These are phyloP conservation scores for Panagrolaimus sp. DNA, from an alignment of 1,140 invertebrate species.

Conservation along the genomic window DNA sequence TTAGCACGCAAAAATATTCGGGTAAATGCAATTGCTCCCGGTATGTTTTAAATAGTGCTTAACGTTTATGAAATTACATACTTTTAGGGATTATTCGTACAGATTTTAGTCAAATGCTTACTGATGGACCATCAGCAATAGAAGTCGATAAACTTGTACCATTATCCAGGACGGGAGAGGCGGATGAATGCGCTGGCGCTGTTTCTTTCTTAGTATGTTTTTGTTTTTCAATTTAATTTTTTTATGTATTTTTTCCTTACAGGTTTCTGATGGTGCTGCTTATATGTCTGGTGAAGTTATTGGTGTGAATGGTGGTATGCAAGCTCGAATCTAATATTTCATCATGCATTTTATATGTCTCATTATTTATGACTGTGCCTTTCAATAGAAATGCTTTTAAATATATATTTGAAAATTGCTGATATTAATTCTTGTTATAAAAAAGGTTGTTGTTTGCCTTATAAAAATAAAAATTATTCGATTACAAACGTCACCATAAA, in stretches of 20 bases:
- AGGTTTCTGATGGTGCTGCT: constrained; percentile 75
- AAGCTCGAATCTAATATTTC: constrained; percentile 11
- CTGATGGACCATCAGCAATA: constrained; percentile 47
- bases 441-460: too few species aligned
- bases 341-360: too few species aligned
- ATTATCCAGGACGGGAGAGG: constrained; percentile 63
- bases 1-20: constrained; percentile 60
- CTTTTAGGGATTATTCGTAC: constrained; percentile 69
- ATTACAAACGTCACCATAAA: too few species aligned
- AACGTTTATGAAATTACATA: too few species aligned
- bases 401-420: too few species aligned
- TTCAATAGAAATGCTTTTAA: too few species aligned
- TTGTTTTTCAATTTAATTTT: constrained; percentile 16
- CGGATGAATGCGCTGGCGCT: constrained; percentile 73
- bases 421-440: too few species aligned
- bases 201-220: constrained; percentile 73
- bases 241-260: constrained; percentile 52
- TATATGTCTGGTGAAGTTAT: constrained; percentile 91
- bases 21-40: constrained; percentile 86
- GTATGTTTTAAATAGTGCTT: constrained; percentile 55
- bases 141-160: constrained; percentile 32
- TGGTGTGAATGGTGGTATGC: constrained; percentile 72
- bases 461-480: too few species aligned
- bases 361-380: too few species aligned
- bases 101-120: constrained; percentile 75